phyloP scores from a whole-genome alignment of 2,888 invertebrate species.

The Empis livida region DNA sequence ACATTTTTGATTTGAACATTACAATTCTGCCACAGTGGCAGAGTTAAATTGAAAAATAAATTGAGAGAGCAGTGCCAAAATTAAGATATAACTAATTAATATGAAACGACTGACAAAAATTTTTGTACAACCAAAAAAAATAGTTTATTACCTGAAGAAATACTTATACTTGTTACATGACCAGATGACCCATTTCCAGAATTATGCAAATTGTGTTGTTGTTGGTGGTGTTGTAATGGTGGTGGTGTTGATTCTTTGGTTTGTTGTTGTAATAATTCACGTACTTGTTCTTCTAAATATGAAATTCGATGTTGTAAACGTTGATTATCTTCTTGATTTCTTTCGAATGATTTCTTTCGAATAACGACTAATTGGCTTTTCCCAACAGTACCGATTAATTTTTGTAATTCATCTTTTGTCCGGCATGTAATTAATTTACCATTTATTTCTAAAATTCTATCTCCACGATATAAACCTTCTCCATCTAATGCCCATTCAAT shows the following conservation, averaged over 20 bases:
- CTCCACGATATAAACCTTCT: constrained; percentile 59
- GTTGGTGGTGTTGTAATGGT: neutral
- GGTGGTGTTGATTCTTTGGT: constrained; percentile 20
- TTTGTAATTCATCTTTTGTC: constrained; percentile 56
- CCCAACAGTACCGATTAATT: constrained; percentile 42
- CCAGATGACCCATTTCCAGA: constrained; percentile 10
- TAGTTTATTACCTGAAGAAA: too few relatives aligned
- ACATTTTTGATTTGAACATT: too few relatives aligned
- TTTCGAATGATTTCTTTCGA: constrained; percentile 26
- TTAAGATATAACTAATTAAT: too few relatives aligned
- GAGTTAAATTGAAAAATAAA: too few relatives aligned
- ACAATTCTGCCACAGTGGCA: too few relatives aligned
- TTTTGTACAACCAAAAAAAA: too few relatives aligned
- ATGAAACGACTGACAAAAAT: too few relatives aligned
- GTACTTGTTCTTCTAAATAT: constrained; percentile 78
- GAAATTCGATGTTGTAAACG: constrained; percentile 77
- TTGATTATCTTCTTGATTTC: constrained; percentile 60
- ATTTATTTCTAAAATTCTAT: constrained; percentile 66
- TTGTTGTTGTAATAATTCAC: constrained; percentile 42
- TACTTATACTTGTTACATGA: constrained; percentile 59
- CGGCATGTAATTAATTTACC: constrained; percentile 59
- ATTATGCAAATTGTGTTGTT: neutral
- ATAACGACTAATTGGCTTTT: constrained; percentile 33
- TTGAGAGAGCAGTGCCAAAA: too few relatives aligned
- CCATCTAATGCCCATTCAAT: constrained; percentile 77